Evolutionary conservation across 2,113 vertebrate species (phyloP).

Genomic region (Morone chrysops): DNA sequence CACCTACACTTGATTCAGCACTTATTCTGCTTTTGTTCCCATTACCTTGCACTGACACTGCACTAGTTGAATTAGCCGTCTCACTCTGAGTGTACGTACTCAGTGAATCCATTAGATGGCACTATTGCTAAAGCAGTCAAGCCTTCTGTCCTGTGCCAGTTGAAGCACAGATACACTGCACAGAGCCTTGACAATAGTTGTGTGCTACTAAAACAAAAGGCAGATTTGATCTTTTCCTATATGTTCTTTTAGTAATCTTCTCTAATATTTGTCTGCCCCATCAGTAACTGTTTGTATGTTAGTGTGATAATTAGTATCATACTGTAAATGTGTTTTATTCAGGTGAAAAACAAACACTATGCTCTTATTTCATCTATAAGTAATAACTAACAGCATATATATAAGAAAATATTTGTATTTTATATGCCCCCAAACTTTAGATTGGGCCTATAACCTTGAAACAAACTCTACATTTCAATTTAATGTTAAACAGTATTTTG

Average conservation of each 20-base stretch:
- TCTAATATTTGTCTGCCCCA: neutral
- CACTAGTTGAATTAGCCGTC: neutral
- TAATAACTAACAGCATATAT: neutral
- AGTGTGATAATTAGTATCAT: neutral
- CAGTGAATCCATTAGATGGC: conserved; percentile 67
- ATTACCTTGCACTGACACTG: neutral
- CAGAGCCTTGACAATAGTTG: neutral
- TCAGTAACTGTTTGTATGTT: neutral
- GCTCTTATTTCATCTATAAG: neutral
- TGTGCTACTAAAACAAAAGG: neutral
- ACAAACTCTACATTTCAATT: neutral
- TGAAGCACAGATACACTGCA: neutral
- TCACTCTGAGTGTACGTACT: conserved; percentile 1
- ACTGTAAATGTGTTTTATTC: neutral
- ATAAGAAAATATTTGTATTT: neutral
- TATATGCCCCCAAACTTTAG: neutral
- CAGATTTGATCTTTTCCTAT: neutral
- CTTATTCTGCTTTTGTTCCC: neutral
- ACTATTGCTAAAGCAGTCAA: conserved; percentile 51
- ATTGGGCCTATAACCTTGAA: conserved; percentile 6
- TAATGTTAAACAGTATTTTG: conserved; percentile 12
- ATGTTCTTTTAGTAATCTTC: neutral
- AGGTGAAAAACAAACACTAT: neutral
- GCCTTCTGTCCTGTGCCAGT: neutral
- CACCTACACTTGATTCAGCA: neutral